Evolutionary conservation across 2,888 invertebrate genomes (phyloP).

Genomic region (Bruchidius siliquastri): DNA sequence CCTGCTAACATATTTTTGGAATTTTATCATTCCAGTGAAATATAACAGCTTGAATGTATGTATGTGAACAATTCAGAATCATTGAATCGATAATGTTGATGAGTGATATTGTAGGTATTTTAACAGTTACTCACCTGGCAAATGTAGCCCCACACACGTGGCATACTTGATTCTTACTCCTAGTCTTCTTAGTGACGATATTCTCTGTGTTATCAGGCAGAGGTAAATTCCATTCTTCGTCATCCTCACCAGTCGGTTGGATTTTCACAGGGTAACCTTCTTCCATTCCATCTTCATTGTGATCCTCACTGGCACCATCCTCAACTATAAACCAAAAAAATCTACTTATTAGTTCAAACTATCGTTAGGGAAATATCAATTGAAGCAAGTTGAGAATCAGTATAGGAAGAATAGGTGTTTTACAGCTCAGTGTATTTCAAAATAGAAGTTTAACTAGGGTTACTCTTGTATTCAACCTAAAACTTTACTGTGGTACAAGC

Average conservation of each 20-base stretch:
- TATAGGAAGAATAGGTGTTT: no score
- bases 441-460: no score
- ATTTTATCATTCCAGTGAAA: not conserved
- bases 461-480: no score
- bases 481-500: no score
- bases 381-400: no score
- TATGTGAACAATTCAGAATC: not conserved
- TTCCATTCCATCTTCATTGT: not conserved
- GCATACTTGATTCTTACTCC: constrained; percentile 39
- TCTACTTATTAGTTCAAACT: no score
- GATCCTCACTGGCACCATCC: not conserved
- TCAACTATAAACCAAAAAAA: not conserved
- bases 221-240: constrained; percentile 11
- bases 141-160: constrained; percentile 45
- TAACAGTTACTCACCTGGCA: constrained; percentile 13
- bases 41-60: not conserved
- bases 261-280: not conserved
- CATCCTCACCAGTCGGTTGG: not conserved
- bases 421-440: no score
- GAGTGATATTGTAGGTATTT: not conserved
- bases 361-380: no score
- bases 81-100: no score
- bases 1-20: not conserved
- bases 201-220: constrained; percentile 12
- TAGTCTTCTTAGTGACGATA: constrained; percentile 21